Conservation (phyloP, 2,888 invertebrate genomes). For the Synanthedon vespiformis region DNA sequence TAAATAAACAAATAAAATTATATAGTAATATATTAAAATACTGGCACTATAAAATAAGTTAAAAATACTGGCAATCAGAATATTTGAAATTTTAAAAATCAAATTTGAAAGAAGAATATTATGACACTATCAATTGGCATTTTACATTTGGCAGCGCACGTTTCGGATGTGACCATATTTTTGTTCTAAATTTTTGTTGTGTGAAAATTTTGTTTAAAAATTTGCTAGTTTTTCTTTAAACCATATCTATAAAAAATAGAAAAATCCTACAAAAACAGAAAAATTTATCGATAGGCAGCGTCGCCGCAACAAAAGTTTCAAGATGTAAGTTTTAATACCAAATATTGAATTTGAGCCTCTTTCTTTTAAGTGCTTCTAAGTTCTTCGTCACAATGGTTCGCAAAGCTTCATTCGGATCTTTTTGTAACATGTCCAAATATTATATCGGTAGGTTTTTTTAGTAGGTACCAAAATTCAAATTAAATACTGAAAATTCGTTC, state of each 20-base stretch:
- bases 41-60: neutral
- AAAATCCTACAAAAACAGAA: neutral
- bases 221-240: neutral
- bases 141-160: slow-evolving; percentile 16
- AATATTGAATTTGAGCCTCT: too few relatives aligned
- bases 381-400: too few relatives aligned
- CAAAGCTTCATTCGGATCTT: too few relatives aligned
- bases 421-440: too few relatives aligned
- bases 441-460: too few relatives aligned
- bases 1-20: neutral
- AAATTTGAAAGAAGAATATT: slow-evolving; percentile 15
- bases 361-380: too few relatives aligned
- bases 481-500: too few relatives aligned
- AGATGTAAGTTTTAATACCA: neutral
- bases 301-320: neutral
- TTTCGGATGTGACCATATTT: slow-evolving; percentile 28
- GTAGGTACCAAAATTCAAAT: too few relatives aligned
- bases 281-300: neutral
- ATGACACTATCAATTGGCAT: slow-evolving; percentile 19
- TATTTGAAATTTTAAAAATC: slow-evolving; percentile 11
- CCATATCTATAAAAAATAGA: neutral
- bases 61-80: slow-evolving; percentile 6
- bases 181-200: slow-evolving; percentile 18
- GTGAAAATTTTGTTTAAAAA: slow-evolving; percentile 12
- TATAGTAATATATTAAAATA: neutral